Base-by-base conservation (phyloP, 1,140 invertebrate genomes). In the Drosophila sproati region DNA sequence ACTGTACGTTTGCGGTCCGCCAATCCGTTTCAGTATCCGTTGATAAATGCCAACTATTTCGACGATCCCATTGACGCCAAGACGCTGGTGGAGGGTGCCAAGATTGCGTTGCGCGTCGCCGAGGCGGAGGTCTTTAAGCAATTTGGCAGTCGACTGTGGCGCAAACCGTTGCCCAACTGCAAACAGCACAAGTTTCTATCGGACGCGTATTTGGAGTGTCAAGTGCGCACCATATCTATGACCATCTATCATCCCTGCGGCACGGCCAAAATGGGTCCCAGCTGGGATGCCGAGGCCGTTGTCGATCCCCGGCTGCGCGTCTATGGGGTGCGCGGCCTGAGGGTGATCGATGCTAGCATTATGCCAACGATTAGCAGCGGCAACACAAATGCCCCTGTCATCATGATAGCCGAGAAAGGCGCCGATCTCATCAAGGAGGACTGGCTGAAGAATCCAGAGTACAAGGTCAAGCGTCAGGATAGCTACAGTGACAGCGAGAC, bases 31-130 rank as follows among this genome's bases (percentile, higher is more conserved):
- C 94, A 96, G 12, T 96, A 96, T 83, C 98, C 98, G 0, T 89
- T 96, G 6, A 97, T 99, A 72, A 95, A 98, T 93, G 96, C 98
- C 3, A 97, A 98, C 81, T 98, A 98, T 86, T 96, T 98, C 64
- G 94, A 95, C 54, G 94, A 98, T 92, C 95, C 95, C 0, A 87
- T 94, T 37, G 97, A 98, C 81, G 95, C 97, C 0, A 94, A 94
- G n/a, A 95, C 94, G 0, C 88, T 98, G 5, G 95, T 97, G 0
- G 96, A 98, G 93, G 97, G 97, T n/a, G 95, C 95, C 0, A 96
- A 96, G 91, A 95, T 96, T 51, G 96, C 95, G 0, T 77, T 96
- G 3, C 92, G 94, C 78, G 94, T 97, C 1, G 95, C 95, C 39
- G 95, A 96, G 70, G 96, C 96, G 0, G 94, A 95, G 63, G 95